Conservation (phyloP, 2,888 invertebrate genomes). For the Agonum fuliginosum region DNA sequence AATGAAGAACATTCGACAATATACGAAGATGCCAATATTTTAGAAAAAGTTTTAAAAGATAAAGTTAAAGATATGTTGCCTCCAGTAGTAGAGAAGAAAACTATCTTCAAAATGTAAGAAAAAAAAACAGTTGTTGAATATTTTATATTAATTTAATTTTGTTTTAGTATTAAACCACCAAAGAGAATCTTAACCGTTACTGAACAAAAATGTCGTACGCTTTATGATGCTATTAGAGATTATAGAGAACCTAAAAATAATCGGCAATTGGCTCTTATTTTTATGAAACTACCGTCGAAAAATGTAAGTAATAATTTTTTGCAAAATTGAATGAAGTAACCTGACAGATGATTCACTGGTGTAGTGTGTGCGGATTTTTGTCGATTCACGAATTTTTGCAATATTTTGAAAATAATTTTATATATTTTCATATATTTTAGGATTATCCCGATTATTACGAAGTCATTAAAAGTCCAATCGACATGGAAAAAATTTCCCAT, state of each 20-base stretch:
- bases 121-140: slow-evolving; percentile 61
- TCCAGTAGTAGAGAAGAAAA: slow-evolving; percentile 74
- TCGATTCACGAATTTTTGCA: too few relatives aligned
- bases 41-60: slow-evolving; percentile 89
- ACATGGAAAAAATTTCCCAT: slow-evolving; percentile 94
- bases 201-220: slow-evolving; percentile 86
- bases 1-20: slow-evolving; percentile 98
- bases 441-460: slow-evolving; percentile 99
- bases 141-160: slow-evolving; percentile 50
- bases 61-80: slow-evolving; percentile 87
- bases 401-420: too few relatives aligned
- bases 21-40: slow-evolving; percentile 92
- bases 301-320: slow-evolving; percentile 73
- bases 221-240: slow-evolving; percentile 93
- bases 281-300: slow-evolving; percentile 96
- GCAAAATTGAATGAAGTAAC: slow-evolving; percentile 21
- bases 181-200: slow-evolving; percentile 76
- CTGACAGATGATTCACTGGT: too few relatives aligned
- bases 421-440: slow-evolving; percentile 68
- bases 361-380: too few relatives aligned
- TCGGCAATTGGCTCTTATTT: slow-evolving; percentile 94
- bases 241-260: slow-evolving; percentile 88
- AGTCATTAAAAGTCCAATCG: slow-evolving; percentile 96
- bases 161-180: slow-evolving; percentile 70
- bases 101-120: slow-evolving; percentile 69